Evolutionary conservation across 2,113 vertebrate genomes (phyloP).

Genomic region (Alligator sinensis): DNA sequence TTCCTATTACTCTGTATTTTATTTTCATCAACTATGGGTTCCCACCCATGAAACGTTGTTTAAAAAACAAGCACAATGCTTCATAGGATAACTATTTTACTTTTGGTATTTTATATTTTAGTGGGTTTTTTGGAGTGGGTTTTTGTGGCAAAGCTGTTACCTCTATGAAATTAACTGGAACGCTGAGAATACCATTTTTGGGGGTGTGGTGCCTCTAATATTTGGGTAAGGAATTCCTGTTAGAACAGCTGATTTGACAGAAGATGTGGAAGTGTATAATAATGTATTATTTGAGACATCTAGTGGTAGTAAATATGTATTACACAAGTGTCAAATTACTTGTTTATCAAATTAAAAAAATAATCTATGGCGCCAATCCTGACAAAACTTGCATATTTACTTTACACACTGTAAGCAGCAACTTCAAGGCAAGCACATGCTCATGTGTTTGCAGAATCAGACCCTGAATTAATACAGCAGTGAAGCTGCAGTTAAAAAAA

Average conservation of each 20-base stretch:
- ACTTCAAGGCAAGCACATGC: fast-evolving
- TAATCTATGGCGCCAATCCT: neutral
- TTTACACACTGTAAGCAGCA: fast-evolving
- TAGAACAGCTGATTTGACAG: neutral
- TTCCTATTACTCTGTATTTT: neutral
- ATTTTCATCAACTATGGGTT: conserved; percentile 1
- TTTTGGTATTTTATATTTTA: neutral
- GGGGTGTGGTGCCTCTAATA: fast-evolving
- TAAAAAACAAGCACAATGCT: neutral
- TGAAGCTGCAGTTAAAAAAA: neutral
- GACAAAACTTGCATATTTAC: neutral
- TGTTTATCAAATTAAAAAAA: neutral
- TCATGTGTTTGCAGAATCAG: neutral
- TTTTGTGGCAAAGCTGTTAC: neutral
- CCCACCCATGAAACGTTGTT: neutral
- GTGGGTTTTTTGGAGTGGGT: neutral
- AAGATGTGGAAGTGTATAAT: neutral
- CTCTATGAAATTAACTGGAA: neutral
- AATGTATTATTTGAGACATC: neutral
- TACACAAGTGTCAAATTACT: neutral
- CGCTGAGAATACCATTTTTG: neutral
- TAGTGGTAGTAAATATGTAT: neutral
- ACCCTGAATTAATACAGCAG: neutral
- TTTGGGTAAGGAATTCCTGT: neutral
- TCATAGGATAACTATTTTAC: neutral